Evolutionary conservation across 2,888 invertebrate species (phyloP).

Genomic region (Camponotus fellah): DNA sequence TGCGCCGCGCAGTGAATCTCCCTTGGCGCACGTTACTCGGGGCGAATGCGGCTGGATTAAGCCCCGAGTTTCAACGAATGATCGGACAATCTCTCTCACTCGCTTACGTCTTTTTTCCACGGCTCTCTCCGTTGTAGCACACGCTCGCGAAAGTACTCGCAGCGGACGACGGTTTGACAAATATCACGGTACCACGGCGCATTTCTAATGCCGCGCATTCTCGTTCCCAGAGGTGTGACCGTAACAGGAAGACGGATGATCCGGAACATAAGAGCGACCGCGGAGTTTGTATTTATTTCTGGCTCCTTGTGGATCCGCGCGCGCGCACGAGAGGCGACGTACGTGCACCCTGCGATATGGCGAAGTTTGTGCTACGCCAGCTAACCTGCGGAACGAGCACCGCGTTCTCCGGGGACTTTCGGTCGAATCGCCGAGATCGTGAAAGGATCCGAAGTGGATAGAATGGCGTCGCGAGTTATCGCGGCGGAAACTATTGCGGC

Average conservation of each 20-base stretch:
- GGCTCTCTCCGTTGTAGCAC: conserved; percentile 6
- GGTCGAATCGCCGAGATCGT: conserved; percentile 37
- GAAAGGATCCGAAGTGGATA: conserved; percentile 44
- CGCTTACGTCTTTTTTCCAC: conserved; percentile 13
- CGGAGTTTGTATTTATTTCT: conserved; percentile 31
- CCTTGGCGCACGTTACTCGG: conserved; percentile 51
- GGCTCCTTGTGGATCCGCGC: not conserved
- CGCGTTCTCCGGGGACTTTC: conserved; percentile 17
- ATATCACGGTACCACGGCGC: conserved; percentile 36
- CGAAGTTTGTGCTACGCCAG: not conserved
- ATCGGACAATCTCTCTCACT: conserved; percentile 58
- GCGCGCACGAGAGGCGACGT: not conserved
- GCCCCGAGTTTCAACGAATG: conserved; percentile 58
- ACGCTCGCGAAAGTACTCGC: conserved; percentile 18
- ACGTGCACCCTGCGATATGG: not conserved
- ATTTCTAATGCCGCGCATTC: conserved; percentile 45
- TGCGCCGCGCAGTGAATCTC: conserved; percentile 59
- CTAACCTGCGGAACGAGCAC: conserved; percentile 11
- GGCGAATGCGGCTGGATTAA: conserved; percentile 63
- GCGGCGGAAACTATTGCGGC: conserved; percentile 52
- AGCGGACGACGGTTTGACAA: conserved; percentile 12
- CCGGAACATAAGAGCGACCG: not conserved
- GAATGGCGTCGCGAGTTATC: conserved; percentile 50
- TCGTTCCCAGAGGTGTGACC: conserved; percentile 39
- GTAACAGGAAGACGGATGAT: conserved; percentile 37